A percentile compares a stretch with the other conserved stretches of the same genome.
Conservation (phyloP, 2,113 vertebrate genomes). For the Silurus asotus region DNA sequence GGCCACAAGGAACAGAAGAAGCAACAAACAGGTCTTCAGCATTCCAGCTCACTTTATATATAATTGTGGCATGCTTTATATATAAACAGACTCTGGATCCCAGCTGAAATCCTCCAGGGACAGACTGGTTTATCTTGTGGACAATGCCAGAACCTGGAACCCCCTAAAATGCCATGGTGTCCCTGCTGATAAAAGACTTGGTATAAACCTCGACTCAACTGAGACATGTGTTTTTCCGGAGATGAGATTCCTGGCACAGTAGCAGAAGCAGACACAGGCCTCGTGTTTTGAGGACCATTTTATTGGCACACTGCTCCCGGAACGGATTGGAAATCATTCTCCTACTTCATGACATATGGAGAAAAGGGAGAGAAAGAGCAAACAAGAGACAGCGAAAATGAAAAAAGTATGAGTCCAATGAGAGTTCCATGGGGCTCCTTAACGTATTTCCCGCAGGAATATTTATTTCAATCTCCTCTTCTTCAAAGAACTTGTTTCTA, state of each 20-base stretch:
- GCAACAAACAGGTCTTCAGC: conserved; percentile 32
- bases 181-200: conserved; percentile 36
- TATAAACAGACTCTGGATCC: conserved; percentile 24
- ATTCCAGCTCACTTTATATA: conserved; percentile 19
- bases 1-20: conserved; percentile 17
- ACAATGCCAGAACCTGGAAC: conserved; percentile 25
- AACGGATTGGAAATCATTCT: conserved; percentile 41
- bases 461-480: conserved; percentile 62
- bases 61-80: conserved; percentile 27
- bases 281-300: conserved; percentile 35
- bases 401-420: conserved; percentile 59
- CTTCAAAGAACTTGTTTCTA: conserved; percentile 59
- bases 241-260: conserved; percentile 45
- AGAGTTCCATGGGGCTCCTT: conserved; percentile 61
- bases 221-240: conserved; percentile 33
- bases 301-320: conserved; percentile 54
- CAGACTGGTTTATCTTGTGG: conserved; percentile 36
- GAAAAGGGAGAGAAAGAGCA: conserved; percentile 15
- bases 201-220: conserved; percentile 31
- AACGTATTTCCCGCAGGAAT: conserved; percentile 69
- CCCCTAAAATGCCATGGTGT: conserved; percentile 28
- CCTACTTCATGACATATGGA: conserved; percentile 12
- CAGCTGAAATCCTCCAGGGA: conserved; percentile 24
- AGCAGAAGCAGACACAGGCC: conserved; percentile 28
- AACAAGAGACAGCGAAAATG: not conserved